phyloP scores from a whole-genome alignment of 2,797 vertebrate species.

The Huso huso region DNA sequence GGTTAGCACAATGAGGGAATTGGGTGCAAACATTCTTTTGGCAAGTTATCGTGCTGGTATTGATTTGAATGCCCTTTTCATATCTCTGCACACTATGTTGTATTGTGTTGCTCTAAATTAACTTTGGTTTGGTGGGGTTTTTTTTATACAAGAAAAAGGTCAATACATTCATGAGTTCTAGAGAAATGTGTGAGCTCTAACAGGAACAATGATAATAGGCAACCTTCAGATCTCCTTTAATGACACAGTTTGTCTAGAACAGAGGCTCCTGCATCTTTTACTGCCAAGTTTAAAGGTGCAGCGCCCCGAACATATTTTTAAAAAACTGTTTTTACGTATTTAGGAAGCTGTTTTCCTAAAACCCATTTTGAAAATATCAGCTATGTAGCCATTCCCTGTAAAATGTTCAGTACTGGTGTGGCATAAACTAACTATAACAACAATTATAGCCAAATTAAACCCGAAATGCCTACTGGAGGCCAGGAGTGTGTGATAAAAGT shows the following conservation, averaged over 20 bases:
- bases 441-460: too few species aligned
- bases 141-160: conserved; percentile 82
- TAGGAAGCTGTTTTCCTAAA: too few species aligned
- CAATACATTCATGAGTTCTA: conserved; percentile 92
- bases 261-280: too few species aligned
- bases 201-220: conserved; percentile 70
- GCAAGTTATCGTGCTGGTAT: conserved; percentile 84
- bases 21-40: conserved; percentile 87
- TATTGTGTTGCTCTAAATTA: conserved; percentile 89
- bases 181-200: conserved; percentile 75
- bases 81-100: conserved; percentile 77
- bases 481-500: too few species aligned
- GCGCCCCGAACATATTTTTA: too few species aligned
- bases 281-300: too few species aligned
- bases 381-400: too few species aligned
- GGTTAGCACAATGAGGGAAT: conserved; percentile 83
- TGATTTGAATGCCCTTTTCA: conserved; percentile 95
- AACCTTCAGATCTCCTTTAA: conserved; percentile 85
- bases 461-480: too few species aligned
- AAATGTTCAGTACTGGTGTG: too few species aligned
- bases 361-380: too few species aligned
- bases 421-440: too few species aligned
- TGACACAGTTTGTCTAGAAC: conserved; percentile 34
- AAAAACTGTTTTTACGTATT: too few species aligned
- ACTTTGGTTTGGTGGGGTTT: conserved; percentile 79